Percentiles rank a stretch among this genome's conserved stretches.
phyloP scores from a whole-genome alignment of 2,888 invertebrate species.

The Phortica magna region DNA sequence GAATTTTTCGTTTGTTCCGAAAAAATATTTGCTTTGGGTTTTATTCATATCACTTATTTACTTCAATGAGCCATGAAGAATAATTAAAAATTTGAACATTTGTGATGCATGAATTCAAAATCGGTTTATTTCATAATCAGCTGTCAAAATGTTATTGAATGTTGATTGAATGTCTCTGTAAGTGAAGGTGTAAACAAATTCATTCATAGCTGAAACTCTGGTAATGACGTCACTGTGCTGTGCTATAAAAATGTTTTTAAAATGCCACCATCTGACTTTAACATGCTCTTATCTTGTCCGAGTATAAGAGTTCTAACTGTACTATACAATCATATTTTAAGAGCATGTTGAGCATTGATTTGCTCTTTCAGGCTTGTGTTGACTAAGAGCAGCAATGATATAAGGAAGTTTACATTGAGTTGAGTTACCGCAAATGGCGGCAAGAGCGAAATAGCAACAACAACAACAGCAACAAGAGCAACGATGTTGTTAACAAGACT shows the following conservation, averaged over 20 bases:
- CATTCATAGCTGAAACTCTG: background rate
- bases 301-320: background rate
- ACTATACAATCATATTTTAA: background rate
- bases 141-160: background rate
- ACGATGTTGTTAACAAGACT: constrained; percentile 12
- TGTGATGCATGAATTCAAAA: too few species aligned
- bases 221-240: background rate
- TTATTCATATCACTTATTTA: too few species aligned
- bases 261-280: background rate
- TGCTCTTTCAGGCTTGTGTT: too few species aligned
- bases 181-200: background rate
- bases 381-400: constrained; percentile 42
- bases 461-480: constrained; percentile 9
- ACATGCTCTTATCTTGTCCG: background rate
- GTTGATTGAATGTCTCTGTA: background rate
- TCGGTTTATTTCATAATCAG: too few species aligned
- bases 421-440: constrained; percentile 58
- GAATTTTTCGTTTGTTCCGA: too few species aligned
- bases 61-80: too few species aligned
- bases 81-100: too few species aligned
- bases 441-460: background rate
- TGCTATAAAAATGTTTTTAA: constrained; percentile 3
- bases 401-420: constrained; percentile 63
- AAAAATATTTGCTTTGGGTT: too few species aligned
- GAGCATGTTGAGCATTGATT: too few species aligned